Base-by-base conservation (phyloP, 2,113 vertebrate species). In the Lota lota region DNA sequence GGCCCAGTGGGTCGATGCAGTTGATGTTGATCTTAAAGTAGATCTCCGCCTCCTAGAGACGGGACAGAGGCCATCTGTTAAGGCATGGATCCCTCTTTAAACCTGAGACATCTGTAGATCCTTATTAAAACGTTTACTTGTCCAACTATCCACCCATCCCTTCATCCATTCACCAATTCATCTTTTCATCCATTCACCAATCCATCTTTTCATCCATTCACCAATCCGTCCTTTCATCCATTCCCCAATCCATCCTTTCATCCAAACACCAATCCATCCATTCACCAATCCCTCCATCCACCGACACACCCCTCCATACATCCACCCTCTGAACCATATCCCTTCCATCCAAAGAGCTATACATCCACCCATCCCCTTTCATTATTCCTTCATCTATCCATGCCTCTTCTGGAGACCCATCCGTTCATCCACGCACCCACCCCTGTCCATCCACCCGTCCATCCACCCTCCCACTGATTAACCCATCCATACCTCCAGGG, bases 21-120 rank as follows among this genome's bases (percentile, higher is more conserved):
- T 99, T 98, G 84, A 99, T 98, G 89, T 99, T 99, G 87, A 99
- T 99, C 87, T 96, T 99, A 88, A 99, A 99, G 88, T 99, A 99
- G 89, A 99, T 98, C 90, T 99, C 96, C 5, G 97, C 97, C 88
- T 99, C 97, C 79, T 90, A 78, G 40, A 47, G 40, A 62, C 8
- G 53, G 80, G 73, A 70, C 2, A 67, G 33, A 24, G n/a, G 22
- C 47, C 5, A 76, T 70, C 40, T 47, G 40, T 47, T 14, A 12
- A 12, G 40, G 6, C 40, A 8, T 14, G 40, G 12, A 47, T 47
- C 40, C 8, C 40, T 47, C 40, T 47, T 14, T 14, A 14, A 47
- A 47, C 40, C 10, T 47, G 7, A 47, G 40, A 47, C 40, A 47
- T 11, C 40, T 47, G 40, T 47, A 7, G 40, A 47, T 47, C 40